Evolutionary conservation across 2,113 vertebrate genomes (phyloP), one percentile per base, ranked within the genome.

Genomic region (Dasypus novemcinctus): DNA sequence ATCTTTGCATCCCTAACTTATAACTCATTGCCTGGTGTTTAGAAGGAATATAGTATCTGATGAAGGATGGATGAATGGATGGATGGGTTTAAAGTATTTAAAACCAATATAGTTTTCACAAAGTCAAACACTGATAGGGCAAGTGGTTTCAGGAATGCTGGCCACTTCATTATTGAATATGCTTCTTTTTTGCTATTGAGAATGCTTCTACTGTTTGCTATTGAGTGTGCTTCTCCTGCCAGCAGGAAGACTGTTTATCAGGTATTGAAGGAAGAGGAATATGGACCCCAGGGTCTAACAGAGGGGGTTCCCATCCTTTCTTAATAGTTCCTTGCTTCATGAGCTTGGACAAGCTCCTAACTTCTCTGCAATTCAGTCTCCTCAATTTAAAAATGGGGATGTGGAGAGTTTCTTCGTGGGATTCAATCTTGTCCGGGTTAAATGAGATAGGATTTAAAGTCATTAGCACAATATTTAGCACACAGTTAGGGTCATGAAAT

Each of bases 41-140:
- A 52, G 29, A 74, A n/a, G 23, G 64, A 54, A 5, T 9, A 0
- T 0, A 27, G 8, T 29, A 72, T 27, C 11, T 46, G 12, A 46
- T 57, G 31, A 59, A 54, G 18, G 43, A 21, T 41, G 29, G 43
- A 33, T 63, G 8, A 11, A 49, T 7, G 46, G 31, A 68, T 66
- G 38, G 33, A n/a, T 54, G 54, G 54, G 6, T 20, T 79, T 59
- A 11, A 69, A 43, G 11, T 14, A 76, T 54, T 93, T 59, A 63
- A 63, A 86, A 69, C 31, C 38, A 31, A 18, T 66, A 0, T 36
- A 43, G 2, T 1, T n/a, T 74, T 89, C 38, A 72, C 52, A n/a
- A n/a, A 90, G 18, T 36, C 63, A n/a, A 54, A 57, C 21, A 57
- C 23, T 15, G 6, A 52, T 25, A 71, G 61, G 25, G 33, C 75